Evolutionary conservation across 1,140 invertebrate species (phyloP), one percentile per base, ranked within the genome.

Genomic region (Macrobrachium rosenbergii): DNA sequence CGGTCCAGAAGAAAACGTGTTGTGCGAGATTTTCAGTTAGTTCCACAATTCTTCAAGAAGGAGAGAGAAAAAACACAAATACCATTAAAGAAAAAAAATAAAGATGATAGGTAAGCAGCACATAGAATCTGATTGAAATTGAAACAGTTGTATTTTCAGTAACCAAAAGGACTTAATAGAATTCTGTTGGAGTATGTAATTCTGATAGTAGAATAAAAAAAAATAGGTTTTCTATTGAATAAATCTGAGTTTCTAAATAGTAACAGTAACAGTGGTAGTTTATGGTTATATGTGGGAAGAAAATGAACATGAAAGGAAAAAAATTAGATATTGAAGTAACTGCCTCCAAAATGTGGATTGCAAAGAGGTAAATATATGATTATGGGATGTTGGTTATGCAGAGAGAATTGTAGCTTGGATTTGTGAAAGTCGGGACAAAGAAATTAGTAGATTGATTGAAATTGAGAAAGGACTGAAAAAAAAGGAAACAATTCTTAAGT

Each of bases 1-100:
- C 93, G 98, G 90, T 95, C 96, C 19, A 93, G 97, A 90, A 93
- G 97, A 91, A 98, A 98, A 94, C 93, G 96, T 69, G 94, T 98
- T 62, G 96, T 96, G 23, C 92, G 96, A 82, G 97, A 98, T 92
- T 97, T 95, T 92, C 96, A 97, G 91, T 92, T 97, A 72, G 95
- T 97, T 14, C 94, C 95, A 0, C 94, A 96, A 87, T 97, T 96
- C 91, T 97, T 97, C 92, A 92, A 91, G 84, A 91, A 91, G 90
- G 91, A 91, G 67, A 90, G 95, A 94, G 92, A 95, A 94, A 91
- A 93, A 92, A 69, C 88, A 84, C 84, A 84, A 67, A 45, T 87
- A 81, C 78, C 93, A 91, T 94, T 88, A 95, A 95, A 93, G 94
- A 95, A 91, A 95, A 96, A 92, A 95, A 93, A 95, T 95, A 93